These are phyloP conservation scores for Calliopum simillimum DNA, from an alignment of 2,888 invertebrate genomes.

Conservation along the genomic window DNA sequence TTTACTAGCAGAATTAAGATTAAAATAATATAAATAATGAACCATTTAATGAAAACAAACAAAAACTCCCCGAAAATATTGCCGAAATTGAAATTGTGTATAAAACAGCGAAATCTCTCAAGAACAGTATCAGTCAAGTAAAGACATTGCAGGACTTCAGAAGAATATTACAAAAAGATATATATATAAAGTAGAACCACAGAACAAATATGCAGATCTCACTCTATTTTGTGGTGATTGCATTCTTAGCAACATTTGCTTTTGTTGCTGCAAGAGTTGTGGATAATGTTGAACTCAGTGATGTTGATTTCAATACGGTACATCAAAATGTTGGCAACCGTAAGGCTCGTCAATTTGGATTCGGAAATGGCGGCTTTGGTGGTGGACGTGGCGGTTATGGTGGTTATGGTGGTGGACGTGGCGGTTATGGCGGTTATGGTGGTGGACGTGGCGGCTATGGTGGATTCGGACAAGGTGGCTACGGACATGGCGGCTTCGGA, in stretches of 20 bases:
- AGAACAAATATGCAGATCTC: not conserved
- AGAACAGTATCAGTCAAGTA: not conserved
- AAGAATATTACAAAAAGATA: not conserved
- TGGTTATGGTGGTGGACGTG: not conserved
- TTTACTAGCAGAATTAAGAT: no score
- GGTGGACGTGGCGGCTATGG: not conserved
- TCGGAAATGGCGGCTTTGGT: constrained; percentile 3
- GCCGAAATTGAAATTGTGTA: no score
- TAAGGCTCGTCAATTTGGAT: not conserved
- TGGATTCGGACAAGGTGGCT: not conserved
- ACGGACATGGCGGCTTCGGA: not conserved
- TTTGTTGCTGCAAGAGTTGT: not conserved
- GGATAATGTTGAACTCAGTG: not conserved
- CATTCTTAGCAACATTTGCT: not conserved
- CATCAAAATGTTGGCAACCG: not conserved
- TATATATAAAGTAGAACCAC: not conserved
- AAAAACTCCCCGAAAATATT: no score
- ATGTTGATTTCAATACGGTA: no score
- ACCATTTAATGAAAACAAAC: no score
- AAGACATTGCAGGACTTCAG: not conserved
- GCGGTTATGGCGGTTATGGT: no score
- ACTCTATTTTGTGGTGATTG: not conserved
- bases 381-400: not conserved
- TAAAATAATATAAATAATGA: no score
- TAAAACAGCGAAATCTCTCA: not conserved